Conservation (phyloP, 2,888 invertebrate species). For the Hyppa rectilinea region DNA sequence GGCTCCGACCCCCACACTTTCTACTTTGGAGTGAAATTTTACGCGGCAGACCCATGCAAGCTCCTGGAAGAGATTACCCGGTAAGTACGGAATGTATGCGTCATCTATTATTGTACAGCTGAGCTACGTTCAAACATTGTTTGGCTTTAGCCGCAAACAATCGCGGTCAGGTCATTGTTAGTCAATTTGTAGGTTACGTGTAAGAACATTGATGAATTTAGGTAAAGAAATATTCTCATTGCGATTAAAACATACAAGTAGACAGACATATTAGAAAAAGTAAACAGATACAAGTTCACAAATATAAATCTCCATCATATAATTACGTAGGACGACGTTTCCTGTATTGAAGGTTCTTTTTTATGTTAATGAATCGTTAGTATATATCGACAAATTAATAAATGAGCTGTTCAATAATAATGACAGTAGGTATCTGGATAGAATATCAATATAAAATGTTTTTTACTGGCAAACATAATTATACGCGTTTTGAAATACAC, state of each 20-base stretch:
- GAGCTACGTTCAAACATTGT: slow-evolving; percentile 1
- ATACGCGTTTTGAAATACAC: slow-evolving; percentile 42
- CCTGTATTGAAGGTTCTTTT: slow-evolving; percentile 6
- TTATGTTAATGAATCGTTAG: slow-evolving; percentile 3
- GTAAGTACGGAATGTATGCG: slow-evolving; percentile 84
- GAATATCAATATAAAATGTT: slow-evolving; percentile 29
- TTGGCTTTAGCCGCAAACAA: slow-evolving; percentile 23
- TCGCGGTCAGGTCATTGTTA: slow-evolving; percentile 17
- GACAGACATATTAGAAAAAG: not conserved
- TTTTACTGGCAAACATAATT: slow-evolving; percentile 30
- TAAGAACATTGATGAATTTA: not conserved
- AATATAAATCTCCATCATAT: too few relatives aligned
- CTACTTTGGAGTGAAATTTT: slow-evolving; percentile 99
- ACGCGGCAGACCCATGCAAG: slow-evolving; percentile 99
- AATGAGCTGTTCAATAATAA: slow-evolving; percentile 38
- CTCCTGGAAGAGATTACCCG: slow-evolving; percentile 98
- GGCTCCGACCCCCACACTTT: slow-evolving; percentile 95
- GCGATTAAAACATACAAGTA: not conserved
- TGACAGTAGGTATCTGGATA: slow-evolving; percentile 14
- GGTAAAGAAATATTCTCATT: not conserved
- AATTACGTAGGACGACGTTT: not conserved
- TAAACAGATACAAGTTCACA: not conserved
- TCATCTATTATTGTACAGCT: slow-evolving; percentile 40
- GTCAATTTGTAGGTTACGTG: not conserved
- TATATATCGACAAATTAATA: slow-evolving; percentile 28